Conservation (phyloP, 92 coral and sea anemone genomes). For the Virgularia gustaviana region DNA sequence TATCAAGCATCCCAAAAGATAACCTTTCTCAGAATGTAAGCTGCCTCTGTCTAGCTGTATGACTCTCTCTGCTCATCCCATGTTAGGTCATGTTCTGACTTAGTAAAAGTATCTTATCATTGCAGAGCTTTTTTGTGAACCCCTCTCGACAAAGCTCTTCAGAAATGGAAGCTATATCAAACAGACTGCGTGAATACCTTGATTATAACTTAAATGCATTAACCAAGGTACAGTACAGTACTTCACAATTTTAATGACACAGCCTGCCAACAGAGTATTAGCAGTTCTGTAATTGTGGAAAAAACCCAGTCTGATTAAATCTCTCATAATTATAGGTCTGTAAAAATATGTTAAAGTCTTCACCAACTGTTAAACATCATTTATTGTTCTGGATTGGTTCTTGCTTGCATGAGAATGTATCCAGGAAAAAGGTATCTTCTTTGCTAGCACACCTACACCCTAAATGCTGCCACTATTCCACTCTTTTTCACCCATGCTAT, state of each 20-base stretch:
- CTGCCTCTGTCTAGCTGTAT: not conserved
- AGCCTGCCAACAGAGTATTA: too few species aligned
- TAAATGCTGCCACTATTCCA: too few species aligned
- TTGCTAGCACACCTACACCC: too few species aligned
- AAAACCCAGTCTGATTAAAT: too few species aligned
- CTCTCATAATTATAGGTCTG: conserved; percentile 65
- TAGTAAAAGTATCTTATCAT: not conserved
- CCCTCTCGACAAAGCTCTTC: conserved; percentile 79
- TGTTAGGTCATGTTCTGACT: not conserved
- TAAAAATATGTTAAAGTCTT: conserved; percentile 59
- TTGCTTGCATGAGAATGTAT: conserved; percentile 73
- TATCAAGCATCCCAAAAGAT: conserved; percentile 67
- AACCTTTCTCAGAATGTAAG: conserved; percentile 63
- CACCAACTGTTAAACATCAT: conserved; percentile 64
- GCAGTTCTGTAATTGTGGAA: too few species aligned
- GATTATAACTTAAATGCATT: conserved; percentile 4
- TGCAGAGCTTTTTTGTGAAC: conserved; percentile 68
- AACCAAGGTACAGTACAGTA: not conserved
- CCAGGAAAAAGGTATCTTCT: conserved; percentile 69
- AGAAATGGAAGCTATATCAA: conserved; percentile 84
- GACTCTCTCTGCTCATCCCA: not conserved
- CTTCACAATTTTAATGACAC: too few species aligned
- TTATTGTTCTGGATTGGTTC: conserved; percentile 79
- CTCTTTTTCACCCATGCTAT: too few species aligned
- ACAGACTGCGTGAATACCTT: conserved; percentile 63